A percentile compares a stretch with the other conserved stretches of the same genome.
These are phyloP conservation scores for Beris chalybata DNA, from an alignment of 2,888 invertebrate species.

Conservation along the genomic window DNA sequence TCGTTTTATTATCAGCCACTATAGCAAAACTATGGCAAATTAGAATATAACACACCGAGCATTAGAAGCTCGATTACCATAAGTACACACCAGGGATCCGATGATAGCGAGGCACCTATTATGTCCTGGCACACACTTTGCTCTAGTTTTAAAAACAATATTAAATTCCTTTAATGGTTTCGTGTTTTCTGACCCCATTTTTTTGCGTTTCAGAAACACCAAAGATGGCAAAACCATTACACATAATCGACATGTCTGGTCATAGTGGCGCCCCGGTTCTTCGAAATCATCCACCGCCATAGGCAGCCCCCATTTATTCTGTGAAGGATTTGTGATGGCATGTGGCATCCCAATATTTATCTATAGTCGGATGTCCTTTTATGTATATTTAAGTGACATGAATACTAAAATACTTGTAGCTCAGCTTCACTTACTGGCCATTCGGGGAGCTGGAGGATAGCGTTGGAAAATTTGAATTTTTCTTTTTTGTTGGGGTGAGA, in stretches of 20 bases:
- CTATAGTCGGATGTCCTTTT: constrained; percentile 1
- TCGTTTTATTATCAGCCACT: no score
- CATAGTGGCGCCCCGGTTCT: constrained; percentile 34
- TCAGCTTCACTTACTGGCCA: background rate
- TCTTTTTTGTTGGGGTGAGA: background rate
- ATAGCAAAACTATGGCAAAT: no score
- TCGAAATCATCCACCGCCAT: constrained; percentile 25
- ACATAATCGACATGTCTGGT: constrained; percentile 36
- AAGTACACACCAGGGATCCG: constrained; percentile 4
- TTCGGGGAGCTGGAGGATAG: background rate
- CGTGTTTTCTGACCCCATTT: no score
- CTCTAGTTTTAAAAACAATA: constrained; percentile 1
- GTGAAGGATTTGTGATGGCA: constrained; percentile 11
- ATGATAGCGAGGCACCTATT: background rate
- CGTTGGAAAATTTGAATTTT: constrained; percentile 11
- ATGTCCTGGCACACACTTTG: constrained; percentile 2
- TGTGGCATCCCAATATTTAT: constrained; percentile 18
- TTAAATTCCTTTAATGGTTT: no score
- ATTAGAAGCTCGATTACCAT: background rate
- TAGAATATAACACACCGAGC: no score
- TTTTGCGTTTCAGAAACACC: background rate
- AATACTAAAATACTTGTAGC: constrained; percentile 12
- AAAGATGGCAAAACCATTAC: constrained; percentile 29
- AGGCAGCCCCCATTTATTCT: constrained; percentile 1
- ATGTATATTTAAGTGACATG: background rate